These are phyloP conservation scores for Corythoichthys haematopterus DNA, from an alignment of 2,113 vertebrate genomes.

Conservation along the genomic window DNA sequence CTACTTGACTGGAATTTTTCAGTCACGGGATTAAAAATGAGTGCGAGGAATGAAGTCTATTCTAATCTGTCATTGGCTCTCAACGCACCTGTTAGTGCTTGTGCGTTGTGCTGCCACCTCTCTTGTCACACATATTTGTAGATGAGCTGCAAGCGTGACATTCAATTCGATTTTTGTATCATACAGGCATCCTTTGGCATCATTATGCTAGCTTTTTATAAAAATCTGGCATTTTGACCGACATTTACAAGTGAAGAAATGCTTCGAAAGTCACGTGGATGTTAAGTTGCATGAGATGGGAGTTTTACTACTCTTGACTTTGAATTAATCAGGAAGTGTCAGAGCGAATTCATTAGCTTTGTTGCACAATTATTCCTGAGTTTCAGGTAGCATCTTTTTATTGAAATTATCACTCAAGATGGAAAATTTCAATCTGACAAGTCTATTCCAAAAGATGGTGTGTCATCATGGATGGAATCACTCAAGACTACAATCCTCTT, in stretches of 20 bases:
- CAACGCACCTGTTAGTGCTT: conserved; percentile 2
- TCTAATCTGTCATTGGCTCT: conserved; percentile 1
- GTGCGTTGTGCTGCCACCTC: conserved; percentile 7
- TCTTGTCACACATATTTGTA: conserved; percentile 24
- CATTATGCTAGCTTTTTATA: background rate
- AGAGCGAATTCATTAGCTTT: too few species aligned
- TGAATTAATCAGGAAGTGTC: too few species aligned
- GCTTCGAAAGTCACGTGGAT: background rate
- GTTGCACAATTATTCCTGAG: too few species aligned
- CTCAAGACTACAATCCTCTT: background rate
- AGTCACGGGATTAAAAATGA: conserved; percentile 40
- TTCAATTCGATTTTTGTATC: conserved; percentile 40
- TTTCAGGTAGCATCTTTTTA: too few species aligned
- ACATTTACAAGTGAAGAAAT: background rate
- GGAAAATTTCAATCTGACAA: background rate
- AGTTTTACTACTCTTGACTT: background rate
- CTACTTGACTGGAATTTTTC: conserved; percentile 30
- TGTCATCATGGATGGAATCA: background rate
- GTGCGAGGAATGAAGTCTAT: conserved; percentile 40
- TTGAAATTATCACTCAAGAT: too few species aligned
- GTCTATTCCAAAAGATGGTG: background rate
- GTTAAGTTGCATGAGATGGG: background rate
- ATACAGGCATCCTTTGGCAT: background rate
- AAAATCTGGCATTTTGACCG: background rate
- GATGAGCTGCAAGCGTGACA: conserved; percentile 40